A percentile compares a stretch with the other conserved stretches of the same genome.
Evolutionary conservation across 2,797 vertebrate genomes (phyloP).

Genomic region (Pangasius djambal): DNA sequence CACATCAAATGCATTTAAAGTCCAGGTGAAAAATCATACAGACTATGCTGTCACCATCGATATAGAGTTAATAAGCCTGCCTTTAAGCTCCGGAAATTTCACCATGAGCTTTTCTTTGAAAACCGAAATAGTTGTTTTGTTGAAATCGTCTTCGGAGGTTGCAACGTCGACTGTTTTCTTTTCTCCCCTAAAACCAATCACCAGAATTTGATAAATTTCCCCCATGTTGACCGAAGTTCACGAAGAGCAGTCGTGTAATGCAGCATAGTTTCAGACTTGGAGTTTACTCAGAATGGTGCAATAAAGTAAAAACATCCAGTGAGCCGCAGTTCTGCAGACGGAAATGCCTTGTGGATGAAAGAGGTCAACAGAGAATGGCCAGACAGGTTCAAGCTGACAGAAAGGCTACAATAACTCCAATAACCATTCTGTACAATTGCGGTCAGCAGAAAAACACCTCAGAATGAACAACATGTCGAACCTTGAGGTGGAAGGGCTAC

Average conservation of each 20-base stretch:
- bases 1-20: background rate
- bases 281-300: no score
- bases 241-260: background rate
- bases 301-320: no score
- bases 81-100: conserved; percentile 59
- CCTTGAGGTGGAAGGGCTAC: no score
- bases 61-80: conserved; percentile 45
- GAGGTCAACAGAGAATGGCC: no score
- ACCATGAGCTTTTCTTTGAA: conserved; percentile 65
- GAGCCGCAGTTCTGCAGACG: no score
- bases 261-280: conserved; percentile 7
- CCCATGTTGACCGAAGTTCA: conserved; percentile 61
- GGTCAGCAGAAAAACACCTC: no score
- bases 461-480: no score
- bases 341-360: no score
- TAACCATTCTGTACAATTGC: no score
- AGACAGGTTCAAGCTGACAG: no score
- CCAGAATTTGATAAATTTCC: conserved; percentile 64
- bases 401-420: no score
- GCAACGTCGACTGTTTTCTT: conserved; percentile 63
- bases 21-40: background rate
- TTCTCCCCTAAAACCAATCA: conserved; percentile 65
- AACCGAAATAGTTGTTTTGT: conserved; percentile 58
- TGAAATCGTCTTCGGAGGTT: conserved; percentile 65
- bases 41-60: no score